These are phyloP conservation scores for Reticulitermes speratus DNA, from an alignment of 1,140 invertebrate species.

Conservation along the genomic window DNA sequence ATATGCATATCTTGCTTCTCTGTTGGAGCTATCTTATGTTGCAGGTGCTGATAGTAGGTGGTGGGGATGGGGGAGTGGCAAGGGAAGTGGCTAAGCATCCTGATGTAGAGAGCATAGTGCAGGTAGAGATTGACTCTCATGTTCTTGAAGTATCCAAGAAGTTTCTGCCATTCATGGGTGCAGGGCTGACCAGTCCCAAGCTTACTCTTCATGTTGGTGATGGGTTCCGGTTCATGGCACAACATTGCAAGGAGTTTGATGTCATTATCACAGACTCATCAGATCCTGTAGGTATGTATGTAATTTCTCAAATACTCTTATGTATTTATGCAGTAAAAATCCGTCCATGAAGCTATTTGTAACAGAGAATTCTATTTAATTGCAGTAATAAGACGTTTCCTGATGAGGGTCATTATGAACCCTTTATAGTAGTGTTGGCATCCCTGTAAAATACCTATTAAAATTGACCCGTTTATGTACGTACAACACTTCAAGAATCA, in stretches of 20 bases:
- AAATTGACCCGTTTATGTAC: no score
- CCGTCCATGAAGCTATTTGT: not conserved
- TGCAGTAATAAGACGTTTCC: not conserved
- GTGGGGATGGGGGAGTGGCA: conserved; percentile 95
- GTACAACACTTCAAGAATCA: no score
- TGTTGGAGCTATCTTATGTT: no score
- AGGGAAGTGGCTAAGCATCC: conserved; percentile 95
- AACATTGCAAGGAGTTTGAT: conserved; percentile 85
- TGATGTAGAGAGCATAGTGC: conserved; percentile 77
- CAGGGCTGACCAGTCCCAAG: conserved; percentile 81
- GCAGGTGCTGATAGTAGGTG: conserved; percentile 91
- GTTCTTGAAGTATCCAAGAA: conserved; percentile 92
- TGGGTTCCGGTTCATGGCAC: conserved; percentile 92
- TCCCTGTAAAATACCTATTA: no score
- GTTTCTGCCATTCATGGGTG: conserved; percentile 87
- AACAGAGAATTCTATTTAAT: no score
- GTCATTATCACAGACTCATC: conserved; percentile 98
- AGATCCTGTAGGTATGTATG: conserved; percentile 78
- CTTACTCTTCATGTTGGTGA: conserved; percentile 84
- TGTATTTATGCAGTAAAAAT: not conserved
- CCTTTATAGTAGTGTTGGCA: no score
- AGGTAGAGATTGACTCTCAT: conserved; percentile 92
- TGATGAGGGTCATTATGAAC: not conserved
- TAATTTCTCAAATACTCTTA: not conserved
- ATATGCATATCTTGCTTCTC: no score